Evolutionary conservation across 2,113 vertebrate species (phyloP).

Genomic region (Nyctereutes procyonoides): DNA sequence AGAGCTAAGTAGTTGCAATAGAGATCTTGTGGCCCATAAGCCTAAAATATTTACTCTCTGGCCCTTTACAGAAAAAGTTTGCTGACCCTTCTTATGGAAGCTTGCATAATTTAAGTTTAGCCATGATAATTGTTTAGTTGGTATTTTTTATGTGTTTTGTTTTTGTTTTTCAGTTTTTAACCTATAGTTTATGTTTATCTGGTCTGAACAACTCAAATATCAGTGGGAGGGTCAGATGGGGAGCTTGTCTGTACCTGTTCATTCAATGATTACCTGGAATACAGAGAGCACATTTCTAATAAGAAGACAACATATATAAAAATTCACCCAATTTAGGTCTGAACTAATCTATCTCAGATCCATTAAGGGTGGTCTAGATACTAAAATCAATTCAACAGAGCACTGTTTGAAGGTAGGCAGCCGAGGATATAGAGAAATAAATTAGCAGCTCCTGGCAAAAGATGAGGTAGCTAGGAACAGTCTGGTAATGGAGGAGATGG

Average conservation of each 20-base stretch:
- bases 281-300: background rate
- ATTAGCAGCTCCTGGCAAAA: constrained; percentile 67
- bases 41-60: background rate
- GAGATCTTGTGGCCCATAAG: background rate
- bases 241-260: background rate
- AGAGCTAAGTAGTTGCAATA: background rate
- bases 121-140: background rate
- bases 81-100: background rate
- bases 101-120: background rate
- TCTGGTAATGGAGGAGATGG: constrained; percentile 60
- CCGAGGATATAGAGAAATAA: constrained; percentile 58
- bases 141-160: background rate
- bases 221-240: background rate
- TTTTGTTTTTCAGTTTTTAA: background rate
- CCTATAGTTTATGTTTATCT: background rate
- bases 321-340: constrained; percentile 49
- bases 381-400: constrained; percentile 63
- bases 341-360: constrained; percentile 50
- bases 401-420: constrained; percentile 50
- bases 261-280: background rate
- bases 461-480: constrained; percentile 25
- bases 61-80: background rate
- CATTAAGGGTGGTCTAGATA: constrained; percentile 36
- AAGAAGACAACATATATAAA: constrained; percentile 31
- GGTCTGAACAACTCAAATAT: constrained; percentile 11